Evolutionary conservation across 2,797 vertebrate genomes (phyloP), one percentile per base, ranked within the genome.

Genomic region (Leptodactylus fallax): DNA sequence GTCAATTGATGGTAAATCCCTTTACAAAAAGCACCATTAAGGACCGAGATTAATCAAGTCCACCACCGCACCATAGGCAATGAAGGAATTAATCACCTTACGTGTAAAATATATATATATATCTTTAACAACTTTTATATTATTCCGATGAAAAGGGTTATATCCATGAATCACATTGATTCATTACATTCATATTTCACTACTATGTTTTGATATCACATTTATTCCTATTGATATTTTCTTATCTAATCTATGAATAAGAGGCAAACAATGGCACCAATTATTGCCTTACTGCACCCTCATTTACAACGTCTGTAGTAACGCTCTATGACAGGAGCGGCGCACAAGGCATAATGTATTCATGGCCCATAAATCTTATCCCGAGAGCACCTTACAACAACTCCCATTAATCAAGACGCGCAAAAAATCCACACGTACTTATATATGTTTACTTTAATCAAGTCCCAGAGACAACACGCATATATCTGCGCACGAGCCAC

Each of bases 401-500:
- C 63, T 3, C 55, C 36, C 74, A 79, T 86, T 86, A 79, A 86
- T 79, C 85, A 86, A 36, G 19, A 65, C 14, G n/a, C 23, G 4
- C 45, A 51, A 77, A 77, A 74, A 63, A 77, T 25, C 49, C 58
- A 77, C 58, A 61, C 49, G 36, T 53, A 58, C 76, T 85, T 63
- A 85, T 53, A 69, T 74, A 87, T 71, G 78, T 81, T 80, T 81
- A 80, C 78, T 71, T 49, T 81, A 19, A 72, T 49, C 55, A 77
- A 55, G 23, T 17, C 23, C 23, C 21, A 3, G 11, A 61, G 65
- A 67, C 25, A 16, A 51, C 36, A 27, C 23, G 23, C 27, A 53
- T 87, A 51, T n/a, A 86, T 81, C 7, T 82, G 3, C 0, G 25
- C 7, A 5, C 19, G 14, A 36, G 3, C 47, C 69, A 36, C 56